Base-by-base conservation (phyloP, 64 coral and sea anemone species). In the Anthopleura sola region DNA sequence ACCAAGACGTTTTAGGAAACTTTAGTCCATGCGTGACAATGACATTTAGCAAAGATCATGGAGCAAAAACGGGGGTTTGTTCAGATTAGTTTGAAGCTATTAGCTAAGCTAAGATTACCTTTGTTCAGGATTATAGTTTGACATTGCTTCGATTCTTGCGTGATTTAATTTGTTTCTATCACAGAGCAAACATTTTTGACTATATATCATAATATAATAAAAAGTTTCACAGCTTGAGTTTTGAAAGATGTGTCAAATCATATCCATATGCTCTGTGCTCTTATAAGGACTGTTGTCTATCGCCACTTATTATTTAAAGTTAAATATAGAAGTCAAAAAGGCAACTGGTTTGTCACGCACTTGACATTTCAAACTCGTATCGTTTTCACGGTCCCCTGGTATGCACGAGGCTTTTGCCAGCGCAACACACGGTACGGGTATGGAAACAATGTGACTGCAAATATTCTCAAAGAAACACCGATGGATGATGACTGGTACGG, bases 21-120 rank as follows among this genome's bases (percentile, higher is more conserved):
- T 71, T 12, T 28, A 34, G 10, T 71, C 66, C 34, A 31, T 71
- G 66, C 5, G 31, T 71, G 26, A 17, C 50, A 53, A 4, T 10
- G 24, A 62, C 66, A 71, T 71, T 71, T 71, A 71, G 0, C 66
- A n/a, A 66, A 66, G 3, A 66, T 66, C n/a, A 66, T 26, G 21
- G 60, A 66, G 20, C 60, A 66, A 11, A 23, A 23, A 3, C 26
- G 37, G 44, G 18, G 34, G 9, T 79, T 44, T 47, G 37, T 6
- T 11, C 6, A 79, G 76, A 79, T 79, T 79, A 79, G 37, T 79
- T 79, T 48, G 19, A 44, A 79, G 37, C 76, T 33, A 44, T 79
- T 79, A 71, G 29, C 66, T 71, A 71, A 71, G 66, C 31, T 34
- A 71, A 71, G 60, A 71, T 71, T 32, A 71, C 66, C 28, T 71